Conservation (phyloP, 92 coral and sea anemone genomes). For the Palythoa grandis region DNA sequence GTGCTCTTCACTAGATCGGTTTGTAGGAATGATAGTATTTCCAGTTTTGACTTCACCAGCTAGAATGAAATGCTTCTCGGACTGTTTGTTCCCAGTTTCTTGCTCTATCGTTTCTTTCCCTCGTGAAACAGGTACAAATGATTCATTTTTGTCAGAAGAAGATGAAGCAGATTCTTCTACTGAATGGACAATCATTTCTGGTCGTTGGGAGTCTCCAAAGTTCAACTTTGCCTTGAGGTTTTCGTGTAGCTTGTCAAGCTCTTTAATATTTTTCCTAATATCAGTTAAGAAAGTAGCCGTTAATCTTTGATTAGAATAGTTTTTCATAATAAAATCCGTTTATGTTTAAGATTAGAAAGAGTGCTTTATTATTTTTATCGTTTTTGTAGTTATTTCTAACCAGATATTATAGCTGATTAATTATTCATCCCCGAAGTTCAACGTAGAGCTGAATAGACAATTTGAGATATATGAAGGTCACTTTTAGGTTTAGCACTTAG, state of each 20-base stretch:
- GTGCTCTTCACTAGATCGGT: neutral
- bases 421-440: neutral
- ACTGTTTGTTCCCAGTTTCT: neutral
- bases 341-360: neutral
- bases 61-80: neutral
- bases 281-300: neutral
- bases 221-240: conserved; percentile 64
- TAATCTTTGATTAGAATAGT: neutral
- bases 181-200: neutral
- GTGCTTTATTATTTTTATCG: neutral
- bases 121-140: conserved; percentile 1
- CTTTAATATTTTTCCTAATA: conserved; percentile 87
- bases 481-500: neutral
- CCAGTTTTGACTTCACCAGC: neutral
- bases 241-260: conserved; percentile 79
- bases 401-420: neutral
- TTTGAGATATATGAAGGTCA: neutral
- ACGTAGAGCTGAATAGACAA: neutral
- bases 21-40: neutral
- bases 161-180: neutral
- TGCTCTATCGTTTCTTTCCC: conserved; percentile 1
- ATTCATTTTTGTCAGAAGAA: neutral
- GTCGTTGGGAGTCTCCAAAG: neutral
- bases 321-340: neutral
- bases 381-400: no score